phyloP scores from a whole-genome alignment of 2,888 invertebrate species.

The Plebejus melissa region DNA sequence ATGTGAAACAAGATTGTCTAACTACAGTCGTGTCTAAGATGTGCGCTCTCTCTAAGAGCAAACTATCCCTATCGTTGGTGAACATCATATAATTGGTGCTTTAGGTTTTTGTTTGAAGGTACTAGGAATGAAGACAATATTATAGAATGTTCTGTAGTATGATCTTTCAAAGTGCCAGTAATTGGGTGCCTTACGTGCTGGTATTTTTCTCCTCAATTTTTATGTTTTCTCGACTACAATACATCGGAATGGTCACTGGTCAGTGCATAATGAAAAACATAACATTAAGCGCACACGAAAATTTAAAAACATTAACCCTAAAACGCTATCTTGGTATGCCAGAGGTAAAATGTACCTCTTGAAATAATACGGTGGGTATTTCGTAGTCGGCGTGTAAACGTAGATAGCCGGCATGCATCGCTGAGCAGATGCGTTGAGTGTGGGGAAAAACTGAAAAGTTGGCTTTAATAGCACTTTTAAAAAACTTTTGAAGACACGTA shows the following conservation, averaged over 20 bases:
- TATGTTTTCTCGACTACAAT: background rate
- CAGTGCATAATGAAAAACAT: background rate
- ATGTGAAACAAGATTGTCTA: no score
- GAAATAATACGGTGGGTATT: conserved; percentile 34
- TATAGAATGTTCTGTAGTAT: no score
- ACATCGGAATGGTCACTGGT: background rate
- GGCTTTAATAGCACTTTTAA: conserved; percentile 21
- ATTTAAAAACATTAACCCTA: conserved; percentile 12
- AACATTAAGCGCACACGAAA: background rate
- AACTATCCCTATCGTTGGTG: no score
- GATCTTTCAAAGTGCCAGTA: no score
- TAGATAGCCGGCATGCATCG: conserved; percentile 50
- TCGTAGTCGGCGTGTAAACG: conserved; percentile 43
- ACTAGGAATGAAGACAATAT: no score
- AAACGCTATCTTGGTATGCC: conserved; percentile 21
- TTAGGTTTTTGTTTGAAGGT: no score
- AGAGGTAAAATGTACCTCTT: conserved; percentile 34
- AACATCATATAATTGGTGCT: no score
- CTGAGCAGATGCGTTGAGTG: conserved; percentile 30
- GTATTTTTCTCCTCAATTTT: no score
- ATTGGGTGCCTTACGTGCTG: no score
- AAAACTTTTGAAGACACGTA: conserved; percentile 20
- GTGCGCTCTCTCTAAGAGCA: no score
- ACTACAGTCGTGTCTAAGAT: no score
- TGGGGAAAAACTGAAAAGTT: conserved; percentile 22